Evolutionary conservation across 2,888 invertebrate species (phyloP).

Genomic region (Drosophila niveifrons): DNA sequence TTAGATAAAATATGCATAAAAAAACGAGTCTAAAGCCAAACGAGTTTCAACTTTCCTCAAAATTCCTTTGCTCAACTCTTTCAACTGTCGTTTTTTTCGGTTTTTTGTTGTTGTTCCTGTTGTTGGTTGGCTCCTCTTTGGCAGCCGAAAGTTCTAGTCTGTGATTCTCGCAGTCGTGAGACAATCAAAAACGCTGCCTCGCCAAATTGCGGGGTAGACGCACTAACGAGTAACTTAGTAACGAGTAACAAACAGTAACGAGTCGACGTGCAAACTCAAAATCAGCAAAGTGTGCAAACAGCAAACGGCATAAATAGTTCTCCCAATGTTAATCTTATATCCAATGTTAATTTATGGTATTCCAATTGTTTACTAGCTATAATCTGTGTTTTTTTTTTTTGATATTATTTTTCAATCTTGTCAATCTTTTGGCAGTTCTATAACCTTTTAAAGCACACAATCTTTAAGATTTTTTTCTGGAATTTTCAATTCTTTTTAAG

Average conservation of each 20-base stretch:
- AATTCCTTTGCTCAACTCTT: neutral
- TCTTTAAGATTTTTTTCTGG: too few relatives aligned
- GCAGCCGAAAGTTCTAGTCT: neutral
- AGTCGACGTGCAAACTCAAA: neutral
- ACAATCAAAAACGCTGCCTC: neutral
- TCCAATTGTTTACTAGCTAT: too few relatives aligned
- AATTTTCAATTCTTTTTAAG: too few relatives aligned
- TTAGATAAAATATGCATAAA: slow-evolving; percentile 60
- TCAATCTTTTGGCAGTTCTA: too few relatives aligned
- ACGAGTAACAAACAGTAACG: neutral
- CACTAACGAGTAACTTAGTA: neutral
- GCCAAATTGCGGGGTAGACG: neutral
- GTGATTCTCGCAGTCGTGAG: slow-evolving; percentile 13
- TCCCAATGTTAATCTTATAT: too few relatives aligned
- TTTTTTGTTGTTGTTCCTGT: too few relatives aligned
- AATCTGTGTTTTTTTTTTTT: too few relatives aligned
- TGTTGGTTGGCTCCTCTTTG: too few relatives aligned
- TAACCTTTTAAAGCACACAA: too few relatives aligned
- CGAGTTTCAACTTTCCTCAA: slow-evolving; percentile 11
- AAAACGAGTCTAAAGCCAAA: slow-evolving; percentile 25
- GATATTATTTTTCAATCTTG: too few relatives aligned
- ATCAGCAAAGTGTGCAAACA: neutral
- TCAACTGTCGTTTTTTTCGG: neutral
- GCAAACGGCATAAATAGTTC: too few relatives aligned
- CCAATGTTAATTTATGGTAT: too few relatives aligned